Evolutionary conservation across 2,113 vertebrate species (phyloP).

Genomic region (Proteles cristata): DNA sequence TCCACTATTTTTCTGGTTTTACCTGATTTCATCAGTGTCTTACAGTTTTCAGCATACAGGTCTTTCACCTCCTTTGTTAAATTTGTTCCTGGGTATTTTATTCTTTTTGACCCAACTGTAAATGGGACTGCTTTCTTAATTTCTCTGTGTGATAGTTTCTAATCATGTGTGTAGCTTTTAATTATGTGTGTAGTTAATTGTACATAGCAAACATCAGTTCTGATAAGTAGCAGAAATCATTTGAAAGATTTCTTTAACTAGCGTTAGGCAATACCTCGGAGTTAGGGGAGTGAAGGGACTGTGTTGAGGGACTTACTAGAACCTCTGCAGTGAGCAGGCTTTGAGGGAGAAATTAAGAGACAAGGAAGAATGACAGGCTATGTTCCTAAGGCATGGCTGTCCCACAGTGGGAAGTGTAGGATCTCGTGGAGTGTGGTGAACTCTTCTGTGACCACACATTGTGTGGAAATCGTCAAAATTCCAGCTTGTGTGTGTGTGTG

Average conservation of each 20-base stretch:
- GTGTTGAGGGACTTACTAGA: not conserved
- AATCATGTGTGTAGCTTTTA: not conserved
- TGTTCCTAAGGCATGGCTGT: not conserved
- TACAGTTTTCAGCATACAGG: not conserved
- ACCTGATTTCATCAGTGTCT: not conserved
- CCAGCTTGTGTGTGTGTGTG: not conserved
- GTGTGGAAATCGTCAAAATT: not conserved
- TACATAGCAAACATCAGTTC: not conserved
- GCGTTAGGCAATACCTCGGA: not conserved
- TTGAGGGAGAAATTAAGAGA: not conserved
- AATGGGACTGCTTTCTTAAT: not conserved
- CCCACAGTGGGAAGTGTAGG: not conserved
- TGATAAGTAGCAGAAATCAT: not conserved
- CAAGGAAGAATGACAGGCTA: not conserved
- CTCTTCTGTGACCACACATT: not conserved
- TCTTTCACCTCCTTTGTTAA: not conserved
- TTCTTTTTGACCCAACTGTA: not conserved
- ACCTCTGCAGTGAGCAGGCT: not conserved
- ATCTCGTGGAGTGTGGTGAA: not conserved
- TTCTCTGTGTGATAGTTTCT: not conserved
- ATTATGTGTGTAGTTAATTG: not conserved
- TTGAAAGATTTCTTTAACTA: slow-evolving; percentile 19
- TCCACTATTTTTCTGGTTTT: not conserved
- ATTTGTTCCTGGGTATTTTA: not conserved
- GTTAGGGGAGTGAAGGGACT: not conserved